Evolutionary conservation across 2,888 invertebrate genomes (phyloP).

Genomic region (Lissocephala sabroskyi): DNA sequence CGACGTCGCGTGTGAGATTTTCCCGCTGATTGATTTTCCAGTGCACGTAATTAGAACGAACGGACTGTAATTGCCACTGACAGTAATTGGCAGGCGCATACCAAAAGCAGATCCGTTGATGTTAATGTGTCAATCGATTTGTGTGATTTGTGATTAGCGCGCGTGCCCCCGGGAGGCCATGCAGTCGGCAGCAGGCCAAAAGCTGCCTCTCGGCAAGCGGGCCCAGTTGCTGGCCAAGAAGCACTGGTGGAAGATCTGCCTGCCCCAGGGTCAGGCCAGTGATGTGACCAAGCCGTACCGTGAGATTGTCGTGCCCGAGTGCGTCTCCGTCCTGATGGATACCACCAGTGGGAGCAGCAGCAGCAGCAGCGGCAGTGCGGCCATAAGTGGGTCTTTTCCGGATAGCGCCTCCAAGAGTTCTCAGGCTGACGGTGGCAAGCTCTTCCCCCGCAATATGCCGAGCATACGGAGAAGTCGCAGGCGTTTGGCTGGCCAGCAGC

Average conservation of each 20-base stretch:
- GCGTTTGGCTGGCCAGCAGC: conserved; percentile 31
- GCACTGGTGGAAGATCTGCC: conserved; percentile 90
- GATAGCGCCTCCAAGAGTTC: conserved; percentile 57
- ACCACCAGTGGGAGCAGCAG: conserved; percentile 19
- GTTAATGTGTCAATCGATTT: conserved; percentile 59
- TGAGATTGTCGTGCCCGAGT: conserved; percentile 71
- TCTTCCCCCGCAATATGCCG: conserved; percentile 70
- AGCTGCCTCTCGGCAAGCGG: conserved; percentile 39
- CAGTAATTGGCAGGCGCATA: conserved; percentile 47
- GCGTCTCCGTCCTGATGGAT: conserved; percentile 33
- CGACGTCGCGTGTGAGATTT: conserved; percentile 11
- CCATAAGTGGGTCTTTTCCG: conserved; percentile 28
- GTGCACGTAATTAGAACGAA: conserved; percentile 69
- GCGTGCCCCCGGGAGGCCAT: conserved; percentile 11
- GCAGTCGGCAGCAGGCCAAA: conserved; percentile 28
- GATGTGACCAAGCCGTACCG: conserved; percentile 86
- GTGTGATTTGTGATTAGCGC: conserved; percentile 32
- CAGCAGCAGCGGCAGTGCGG: conserved; percentile 22
- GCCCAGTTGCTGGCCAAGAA: conserved; percentile 74
- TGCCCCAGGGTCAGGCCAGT: conserved; percentile 78
- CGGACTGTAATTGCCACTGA: conserved; percentile 59
- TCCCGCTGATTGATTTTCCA: conserved; percentile 34
- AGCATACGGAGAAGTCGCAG: conserved; percentile 68
- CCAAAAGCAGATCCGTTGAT: conserved; percentile 18
- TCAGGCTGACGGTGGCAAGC: conserved; percentile 58